phyloP scores from a whole-genome alignment of 2,797 vertebrate genomes.

The Balearica regulorum region DNA sequence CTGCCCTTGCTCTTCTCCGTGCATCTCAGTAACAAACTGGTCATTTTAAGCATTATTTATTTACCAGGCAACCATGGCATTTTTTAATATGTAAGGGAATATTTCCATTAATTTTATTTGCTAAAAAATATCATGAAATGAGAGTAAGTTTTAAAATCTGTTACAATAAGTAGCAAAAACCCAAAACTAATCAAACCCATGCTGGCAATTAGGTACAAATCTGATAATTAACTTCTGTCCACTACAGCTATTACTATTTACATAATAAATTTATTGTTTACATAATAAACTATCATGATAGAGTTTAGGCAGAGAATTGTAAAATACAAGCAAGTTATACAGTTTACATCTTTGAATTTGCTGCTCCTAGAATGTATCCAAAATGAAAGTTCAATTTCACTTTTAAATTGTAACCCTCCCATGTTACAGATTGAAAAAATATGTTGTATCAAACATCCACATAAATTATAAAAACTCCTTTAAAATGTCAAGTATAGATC shows the following conservation, averaged over 20 bases:
- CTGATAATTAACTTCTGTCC: slow-evolving; percentile 13
- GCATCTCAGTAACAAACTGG: not conserved
- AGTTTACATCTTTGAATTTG: not conserved
- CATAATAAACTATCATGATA: not conserved
- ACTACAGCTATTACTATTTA: slow-evolving; percentile 4
- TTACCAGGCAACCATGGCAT: not conserved
- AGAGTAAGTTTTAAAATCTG: slow-evolving; percentile 1
- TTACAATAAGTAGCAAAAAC: not conserved
- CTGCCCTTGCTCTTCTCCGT: not conserved
- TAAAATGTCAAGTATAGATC: slow-evolving; percentile 41
- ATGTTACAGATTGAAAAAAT: slow-evolving; percentile 42
- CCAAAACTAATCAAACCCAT: not conserved
- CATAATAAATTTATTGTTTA: not conserved
- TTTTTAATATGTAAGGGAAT: not conserved
- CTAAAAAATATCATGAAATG: slow-evolving; percentile 24
- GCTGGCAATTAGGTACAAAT: not conserved
- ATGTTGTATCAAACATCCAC: slow-evolving; percentile 24
- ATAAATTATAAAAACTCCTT: slow-evolving; percentile 54
- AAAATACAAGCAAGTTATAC: not conserved
- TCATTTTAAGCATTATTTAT: slow-evolving; percentile 44
- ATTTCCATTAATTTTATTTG: not conserved
- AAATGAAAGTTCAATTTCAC: not conserved
- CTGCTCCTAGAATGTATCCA: not conserved
- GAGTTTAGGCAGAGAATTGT: not conserved
- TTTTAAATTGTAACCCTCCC: slow-evolving; percentile 16